Percentiles rank a stretch among this genome's conserved stretches.
phyloP scores from a whole-genome alignment of 2,797 vertebrate species.

The Erethizon dorsatum region DNA sequence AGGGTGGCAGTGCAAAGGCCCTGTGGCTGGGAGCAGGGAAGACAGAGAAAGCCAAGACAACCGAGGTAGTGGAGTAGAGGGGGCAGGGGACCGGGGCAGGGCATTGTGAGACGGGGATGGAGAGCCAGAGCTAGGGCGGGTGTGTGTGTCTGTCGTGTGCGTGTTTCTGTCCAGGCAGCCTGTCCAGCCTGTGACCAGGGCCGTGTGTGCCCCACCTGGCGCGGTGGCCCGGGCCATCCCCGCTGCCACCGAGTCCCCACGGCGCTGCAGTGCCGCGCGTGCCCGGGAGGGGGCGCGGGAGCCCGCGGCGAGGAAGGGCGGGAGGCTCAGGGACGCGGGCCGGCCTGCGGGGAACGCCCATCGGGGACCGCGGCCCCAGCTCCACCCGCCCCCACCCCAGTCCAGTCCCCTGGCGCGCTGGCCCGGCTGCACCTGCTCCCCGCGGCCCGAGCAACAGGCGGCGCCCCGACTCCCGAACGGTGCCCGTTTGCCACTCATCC shows the following conservation, averaged over 20 bases:
- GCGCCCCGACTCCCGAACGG: background rate
- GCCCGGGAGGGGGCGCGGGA: conserved; percentile 59
- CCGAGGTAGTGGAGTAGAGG: background rate
- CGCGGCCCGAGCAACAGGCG: background rate
- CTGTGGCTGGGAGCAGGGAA: background rate
- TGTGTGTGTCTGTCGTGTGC: background rate
- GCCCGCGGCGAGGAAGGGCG: background rate
- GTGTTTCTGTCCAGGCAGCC: background rate
- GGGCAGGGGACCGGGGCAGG: accelerated
- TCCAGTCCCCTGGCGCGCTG: accelerated
- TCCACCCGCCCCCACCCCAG: background rate
- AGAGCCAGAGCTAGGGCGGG: background rate
- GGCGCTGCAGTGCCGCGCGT: background rate
- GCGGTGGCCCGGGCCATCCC: no score
- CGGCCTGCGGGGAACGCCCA: background rate
- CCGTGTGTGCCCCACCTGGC: background rate
- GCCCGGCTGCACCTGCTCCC: background rate
- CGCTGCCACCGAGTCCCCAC: background rate
- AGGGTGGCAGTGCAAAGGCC: background rate
- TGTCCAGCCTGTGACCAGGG: no score
- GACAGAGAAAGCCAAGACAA: background rate
- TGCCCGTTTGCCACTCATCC: background rate
- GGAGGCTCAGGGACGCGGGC: background rate
- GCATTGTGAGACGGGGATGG: background rate
- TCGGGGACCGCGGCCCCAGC: background rate